Evolutionary conservation across 2,113 vertebrate species (phyloP).

Genomic region (Apteryx mantelli): DNA sequence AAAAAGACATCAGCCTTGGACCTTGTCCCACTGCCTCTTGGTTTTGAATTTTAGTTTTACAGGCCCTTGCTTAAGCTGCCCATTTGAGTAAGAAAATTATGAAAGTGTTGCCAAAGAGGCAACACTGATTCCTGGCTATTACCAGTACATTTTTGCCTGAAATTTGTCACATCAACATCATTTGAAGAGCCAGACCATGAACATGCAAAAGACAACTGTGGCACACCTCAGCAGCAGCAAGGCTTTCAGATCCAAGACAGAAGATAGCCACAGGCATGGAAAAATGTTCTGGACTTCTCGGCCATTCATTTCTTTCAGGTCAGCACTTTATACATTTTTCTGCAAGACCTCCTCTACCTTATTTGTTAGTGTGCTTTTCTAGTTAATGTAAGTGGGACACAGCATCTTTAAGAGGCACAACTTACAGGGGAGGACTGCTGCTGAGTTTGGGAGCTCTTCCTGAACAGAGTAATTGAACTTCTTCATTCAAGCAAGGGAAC

Average conservation of each 20-base stretch:
- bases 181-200: not conserved
- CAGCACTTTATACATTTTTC: not conserved
- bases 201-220: not conserved
- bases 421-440: not conserved
- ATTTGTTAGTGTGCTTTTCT: not conserved
- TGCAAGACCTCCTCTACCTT: not conserved
- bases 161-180: conserved; percentile 18
- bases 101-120: not conserved
- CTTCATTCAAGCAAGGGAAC: not conserved
- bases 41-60: not conserved
- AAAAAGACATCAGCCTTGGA: not conserved
- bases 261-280: not conserved
- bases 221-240: not conserved
- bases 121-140: not conserved
- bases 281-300: not conserved
- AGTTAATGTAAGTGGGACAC: not conserved
- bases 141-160: not conserved
- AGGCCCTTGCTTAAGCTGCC: not conserved
- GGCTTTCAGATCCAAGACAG: not conserved
- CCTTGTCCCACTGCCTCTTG: not conserved
- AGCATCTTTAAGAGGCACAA: not conserved
- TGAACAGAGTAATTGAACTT: not conserved
- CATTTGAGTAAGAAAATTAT: not conserved
- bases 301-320: not conserved
- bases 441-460: not conserved